Percentiles rank a stretch among this genome's conserved stretches.
Conservation (phyloP, 1,140 invertebrate genomes). For the Dysdera silvatica region DNA sequence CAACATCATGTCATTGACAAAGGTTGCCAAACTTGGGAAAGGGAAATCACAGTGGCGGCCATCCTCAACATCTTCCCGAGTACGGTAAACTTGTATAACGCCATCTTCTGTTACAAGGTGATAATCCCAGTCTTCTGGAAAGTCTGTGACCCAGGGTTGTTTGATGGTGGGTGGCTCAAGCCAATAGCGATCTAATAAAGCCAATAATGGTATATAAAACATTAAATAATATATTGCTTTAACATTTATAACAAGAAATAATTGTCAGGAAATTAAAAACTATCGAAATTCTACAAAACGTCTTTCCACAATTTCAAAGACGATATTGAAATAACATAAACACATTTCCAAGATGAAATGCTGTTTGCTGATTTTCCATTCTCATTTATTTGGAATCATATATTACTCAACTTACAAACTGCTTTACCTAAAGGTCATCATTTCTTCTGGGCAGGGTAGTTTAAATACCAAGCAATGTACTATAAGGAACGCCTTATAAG, state of each 20-base stretch:
- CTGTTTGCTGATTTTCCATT: too few relatives aligned
- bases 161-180: constrained; percentile 63
- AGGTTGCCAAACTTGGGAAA: constrained; percentile 66
- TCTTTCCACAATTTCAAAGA: too few relatives aligned
- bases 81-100: constrained; percentile 71
- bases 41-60: constrained; percentile 57
- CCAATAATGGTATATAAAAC: not conserved
- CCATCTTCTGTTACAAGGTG: constrained; percentile 63
- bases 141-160: constrained; percentile 72
- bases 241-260: not conserved
- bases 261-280: too few relatives aligned
- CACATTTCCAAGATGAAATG: too few relatives aligned
- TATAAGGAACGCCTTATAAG: too few relatives aligned
- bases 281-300: too few relatives aligned
- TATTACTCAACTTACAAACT: too few relatives aligned
- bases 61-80: constrained; percentile 50
- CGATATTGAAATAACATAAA: too few relatives aligned
- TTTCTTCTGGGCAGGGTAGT: too few relatives aligned
- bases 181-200: constrained; percentile 65
- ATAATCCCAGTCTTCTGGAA: constrained; percentile 60
- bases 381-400: too few relatives aligned
- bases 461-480: too few relatives aligned
- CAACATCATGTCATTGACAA: constrained; percentile 73
- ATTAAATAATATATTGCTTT: not conserved
- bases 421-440: too few relatives aligned